phyloP scores from a whole-genome alignment of 2,888 invertebrate species.

The Notodonta ziczac region DNA sequence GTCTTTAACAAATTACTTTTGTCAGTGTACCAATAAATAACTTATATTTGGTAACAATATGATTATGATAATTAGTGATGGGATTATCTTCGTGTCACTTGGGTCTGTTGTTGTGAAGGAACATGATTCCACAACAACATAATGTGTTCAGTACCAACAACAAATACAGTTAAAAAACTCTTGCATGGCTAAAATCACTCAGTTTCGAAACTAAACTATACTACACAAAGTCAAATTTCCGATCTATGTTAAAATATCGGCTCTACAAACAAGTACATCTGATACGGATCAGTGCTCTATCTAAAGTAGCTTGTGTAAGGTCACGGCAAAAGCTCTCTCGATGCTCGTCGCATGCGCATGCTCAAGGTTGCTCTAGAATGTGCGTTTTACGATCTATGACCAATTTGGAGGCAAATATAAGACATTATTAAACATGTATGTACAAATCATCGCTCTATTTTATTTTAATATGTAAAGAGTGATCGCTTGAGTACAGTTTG shows the following conservation, averaged over 20 bases:
- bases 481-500: background rate
- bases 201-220: too few relatives aligned
- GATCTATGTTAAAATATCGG: background rate
- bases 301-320: background rate
- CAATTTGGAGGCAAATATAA: slow-evolving; percentile 11
- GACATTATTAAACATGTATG: too few relatives aligned
- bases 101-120: too few relatives aligned
- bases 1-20: too few relatives aligned
- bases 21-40: too few relatives aligned
- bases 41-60: too few relatives aligned
- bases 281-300: slow-evolving; percentile 2
- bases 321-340: slow-evolving; percentile 5
- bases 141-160: too few relatives aligned
- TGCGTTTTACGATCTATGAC: slow-evolving; percentile 20
- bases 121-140: too few relatives aligned
- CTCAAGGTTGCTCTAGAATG: slow-evolving; percentile 33
- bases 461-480: background rate
- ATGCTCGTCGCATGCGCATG: slow-evolving; percentile 10
- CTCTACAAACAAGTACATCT: background rate
- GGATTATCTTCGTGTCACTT: too few relatives aligned
- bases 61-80: too few relatives aligned
- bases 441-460: background rate
- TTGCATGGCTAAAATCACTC: too few relatives aligned
- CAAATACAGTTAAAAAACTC: too few relatives aligned
- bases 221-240: background rate